Evolutionary conservation across 1,140 invertebrate species (phyloP), one percentile per base, ranked within the genome.

Genomic region (Idris sp.): DNA sequence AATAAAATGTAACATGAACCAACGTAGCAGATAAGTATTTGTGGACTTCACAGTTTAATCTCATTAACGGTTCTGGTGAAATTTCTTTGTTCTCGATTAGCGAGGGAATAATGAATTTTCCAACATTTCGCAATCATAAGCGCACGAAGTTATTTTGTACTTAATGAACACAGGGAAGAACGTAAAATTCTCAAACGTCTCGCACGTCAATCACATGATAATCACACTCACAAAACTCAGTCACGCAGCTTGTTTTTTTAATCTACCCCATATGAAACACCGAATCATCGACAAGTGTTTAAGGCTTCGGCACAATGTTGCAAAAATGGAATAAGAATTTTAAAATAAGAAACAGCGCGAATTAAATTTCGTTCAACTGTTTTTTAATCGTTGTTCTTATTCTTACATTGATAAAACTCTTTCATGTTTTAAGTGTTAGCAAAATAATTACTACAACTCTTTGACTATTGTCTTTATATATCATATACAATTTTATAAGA

Each of bases 161-260:
- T 67, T 61, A 59, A 61, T 74, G 71, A 74, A 74, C 61, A 67
- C 62, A 67, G 61, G 61, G 54, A 74, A 74, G 71, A 74, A 74
- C 71, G 46, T 64, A 67, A 74, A 74, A 58, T 59, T 74, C 48
- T 35, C 68, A 64, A 72, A 74, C 51, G 58, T 11, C 64, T 49
- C 13, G 58, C 43, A 49, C 36, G 49, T 58, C 58, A 58, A 43
- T 44, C 51, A 26, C 22, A 19, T 18, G 59, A 51, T 22, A 62
- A 9, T 43, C 44, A 26, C 36, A 25, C 46, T 46, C 38, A 46
- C 49, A 36, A 18, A 30, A 18, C 25, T 51, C 59, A 64, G 25
- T 64, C 58, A 51, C 36, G 18, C 56, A 26, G 54, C 48, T 56
- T 26, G 28, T n/a, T n/a, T n/a, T n/a, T 62, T 28, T 38, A 33